Base-by-base conservation (phyloP, 2,888 invertebrate genomes). In the Ctena decussata region DNA sequence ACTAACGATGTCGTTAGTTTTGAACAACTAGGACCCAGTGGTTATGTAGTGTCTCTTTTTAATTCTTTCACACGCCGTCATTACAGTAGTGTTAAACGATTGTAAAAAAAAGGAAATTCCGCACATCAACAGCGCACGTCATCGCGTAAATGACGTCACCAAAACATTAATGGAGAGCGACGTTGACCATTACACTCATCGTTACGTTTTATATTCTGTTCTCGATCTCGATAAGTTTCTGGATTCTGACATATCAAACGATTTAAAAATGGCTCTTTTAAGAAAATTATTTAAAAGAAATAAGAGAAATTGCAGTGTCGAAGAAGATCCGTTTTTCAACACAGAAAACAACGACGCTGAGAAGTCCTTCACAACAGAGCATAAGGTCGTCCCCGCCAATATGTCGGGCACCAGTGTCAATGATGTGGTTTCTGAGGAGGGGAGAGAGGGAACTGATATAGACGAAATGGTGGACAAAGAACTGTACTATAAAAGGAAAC, bases 91-190 rank as follows among this genome's bases (percentile, higher is more conserved):
- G n/a, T n/a, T n/a, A n/a, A n/a, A n/a, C n/a, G n/a, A n/a, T n/a
- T n/a, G n/a, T n/a, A n/a, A n/a, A n/a, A n/a, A n/a, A n/a, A n/a
- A n/a, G n/a, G n/a, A n/a, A n/a, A n/a, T n/a, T n/a, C n/a, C n/a
- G n/a, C n/a, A n/a, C n/a, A n/a, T n/a, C n/a, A n/a, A n/a, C n/a
- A n/a, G n/a, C 32, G 65, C 24, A 18, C 3, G 3, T 15, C 3
- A 1, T 35, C 24, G 35, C 65, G 65, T 65, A 35, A 65, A 35
- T 65, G 65, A 65, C 65, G 65, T 65, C 65, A 65, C 24, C 6
- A 65, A 30, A 65, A 65, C 65, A 65, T 65, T 65, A 65, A 65
- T 65, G 65, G 65, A 65, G 65, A 65, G 18, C 65, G 65, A 35
- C 65, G 65, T 65, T 35, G 35, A 65, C 32, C 65, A 21, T 21